Percentiles rank a stretch among this genome's conserved stretches.
Evolutionary conservation across 2,888 invertebrate genomes (phyloP).

Genomic region (Salpingus planirostris): DNA sequence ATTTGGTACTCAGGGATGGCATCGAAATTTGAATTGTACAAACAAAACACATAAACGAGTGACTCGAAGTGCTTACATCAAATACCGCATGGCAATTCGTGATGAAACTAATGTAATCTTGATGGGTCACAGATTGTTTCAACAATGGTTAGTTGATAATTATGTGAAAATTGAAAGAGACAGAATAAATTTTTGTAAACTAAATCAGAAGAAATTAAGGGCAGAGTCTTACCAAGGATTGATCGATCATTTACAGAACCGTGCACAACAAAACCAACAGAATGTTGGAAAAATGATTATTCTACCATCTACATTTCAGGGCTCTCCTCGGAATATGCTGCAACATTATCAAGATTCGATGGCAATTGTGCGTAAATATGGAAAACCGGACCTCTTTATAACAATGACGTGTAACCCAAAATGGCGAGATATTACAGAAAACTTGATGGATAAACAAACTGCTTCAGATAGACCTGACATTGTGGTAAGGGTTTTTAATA

Average conservation of each 20-base stretch:
- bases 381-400: too few relatives aligned
- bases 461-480: too few relatives aligned
- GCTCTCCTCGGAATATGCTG: too few relatives aligned
- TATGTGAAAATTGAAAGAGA: constrained; percentile 1
- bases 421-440: constrained; percentile 35
- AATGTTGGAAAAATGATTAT: constrained; percentile 25
- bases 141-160: not conserved
- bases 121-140: not conserved
- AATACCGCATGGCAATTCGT: not conserved
- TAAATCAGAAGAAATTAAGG: constrained; percentile 6
- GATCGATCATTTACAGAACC: constrained; percentile 20
- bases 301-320: constrained; percentile 11
- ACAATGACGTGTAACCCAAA: too few relatives aligned
- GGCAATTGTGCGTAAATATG: too few relatives aligned
- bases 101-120: not conserved
- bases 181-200: not conserved
- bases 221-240: too few relatives aligned
- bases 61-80: not conserved
- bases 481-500: constrained; percentile 11
- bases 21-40: not conserved
- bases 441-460: constrained; percentile 24
- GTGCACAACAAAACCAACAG: constrained; percentile 14
- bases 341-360: too few relatives aligned
- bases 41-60: not conserved
- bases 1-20: not conserved